These are phyloP conservation scores for Lanius ludovicianus DNA, from an alignment of 2,113 vertebrate genomes.

Conservation along the genomic window DNA sequence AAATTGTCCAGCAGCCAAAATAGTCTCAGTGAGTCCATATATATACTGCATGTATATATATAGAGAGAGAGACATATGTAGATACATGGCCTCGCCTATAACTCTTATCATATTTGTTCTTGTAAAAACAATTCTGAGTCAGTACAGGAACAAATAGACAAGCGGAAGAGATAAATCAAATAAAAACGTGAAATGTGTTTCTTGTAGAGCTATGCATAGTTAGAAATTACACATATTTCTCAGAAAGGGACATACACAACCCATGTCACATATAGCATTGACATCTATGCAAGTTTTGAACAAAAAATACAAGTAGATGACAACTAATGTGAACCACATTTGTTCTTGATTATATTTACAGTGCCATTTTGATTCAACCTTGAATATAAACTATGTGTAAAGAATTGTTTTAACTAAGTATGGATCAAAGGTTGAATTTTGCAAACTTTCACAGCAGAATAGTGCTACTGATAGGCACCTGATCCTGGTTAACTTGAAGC, in stretches of 20 bases:
- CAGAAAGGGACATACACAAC: background rate
- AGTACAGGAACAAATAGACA: conserved; percentile 69
- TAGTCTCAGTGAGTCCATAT: conserved; percentile 27
- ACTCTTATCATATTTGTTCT: conserved; percentile 66
- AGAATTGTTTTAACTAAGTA: background rate
- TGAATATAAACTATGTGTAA: background rate
- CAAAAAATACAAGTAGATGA: background rate
- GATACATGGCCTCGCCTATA: background rate
- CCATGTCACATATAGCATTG: background rate
- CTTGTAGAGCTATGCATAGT: background rate
- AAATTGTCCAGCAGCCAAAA: conserved; percentile 41
- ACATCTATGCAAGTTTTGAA: background rate
- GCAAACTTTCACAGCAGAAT: background rate
- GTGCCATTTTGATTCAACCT: background rate
- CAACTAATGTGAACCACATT: background rate
- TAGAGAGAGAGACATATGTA: background rate
- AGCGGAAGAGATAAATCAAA: conserved; percentile 56
- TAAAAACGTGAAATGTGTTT: background rate
- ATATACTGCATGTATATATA: background rate
- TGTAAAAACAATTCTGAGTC: conserved; percentile 62
- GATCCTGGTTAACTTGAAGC: background rate
- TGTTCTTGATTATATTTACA: background rate
- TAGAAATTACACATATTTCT: background rate
- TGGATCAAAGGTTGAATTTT: background rate
- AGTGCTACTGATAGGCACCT: background rate